Conservation (phyloP, 2,888 invertebrate genomes). For the Pegoplata infirma region DNA sequence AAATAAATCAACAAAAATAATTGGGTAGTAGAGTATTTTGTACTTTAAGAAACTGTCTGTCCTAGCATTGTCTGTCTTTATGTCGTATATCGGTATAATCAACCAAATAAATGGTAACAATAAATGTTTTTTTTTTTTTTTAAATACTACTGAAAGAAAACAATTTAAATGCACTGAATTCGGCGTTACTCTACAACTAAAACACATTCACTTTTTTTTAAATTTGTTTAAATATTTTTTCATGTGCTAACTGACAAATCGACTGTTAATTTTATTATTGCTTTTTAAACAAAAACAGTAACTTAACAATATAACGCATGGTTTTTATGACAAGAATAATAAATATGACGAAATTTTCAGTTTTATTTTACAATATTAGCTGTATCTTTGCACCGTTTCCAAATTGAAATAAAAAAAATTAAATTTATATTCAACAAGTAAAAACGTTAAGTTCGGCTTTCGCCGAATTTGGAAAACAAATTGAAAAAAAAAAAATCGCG, state of each 20-base stretch:
- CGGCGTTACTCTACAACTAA: background rate
- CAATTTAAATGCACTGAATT: slow-evolving; percentile 15
- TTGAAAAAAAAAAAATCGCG: no score
- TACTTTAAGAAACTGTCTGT: background rate
- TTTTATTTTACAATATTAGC: no score
- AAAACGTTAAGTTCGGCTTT: no score
- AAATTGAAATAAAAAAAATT: no score
- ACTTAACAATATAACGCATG: background rate
- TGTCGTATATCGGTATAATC: slow-evolving; percentile 19
- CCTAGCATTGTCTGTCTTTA: no score
- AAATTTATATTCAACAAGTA: no score
- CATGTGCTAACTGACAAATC: background rate
- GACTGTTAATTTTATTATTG: slow-evolving; percentile 25
- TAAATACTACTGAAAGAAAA: slow-evolving; percentile 2
- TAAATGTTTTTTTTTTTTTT: no score
- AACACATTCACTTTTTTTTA: slow-evolving; percentile 33
- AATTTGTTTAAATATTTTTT: slow-evolving; percentile 9
- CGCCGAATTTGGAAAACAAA: no score
- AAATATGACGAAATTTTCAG: slow-evolving; percentile 26
- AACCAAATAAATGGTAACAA: slow-evolving; percentile 20
- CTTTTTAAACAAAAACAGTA: no score
- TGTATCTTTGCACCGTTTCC: no score
- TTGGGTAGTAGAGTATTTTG: background rate
- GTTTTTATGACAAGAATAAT: slow-evolving; percentile 28
- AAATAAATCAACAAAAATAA: slow-evolving; percentile 8